These are phyloP conservation scores for Tyria jacobaeae DNA, from an alignment of 2,888 invertebrate species.

Conservation along the genomic window DNA sequence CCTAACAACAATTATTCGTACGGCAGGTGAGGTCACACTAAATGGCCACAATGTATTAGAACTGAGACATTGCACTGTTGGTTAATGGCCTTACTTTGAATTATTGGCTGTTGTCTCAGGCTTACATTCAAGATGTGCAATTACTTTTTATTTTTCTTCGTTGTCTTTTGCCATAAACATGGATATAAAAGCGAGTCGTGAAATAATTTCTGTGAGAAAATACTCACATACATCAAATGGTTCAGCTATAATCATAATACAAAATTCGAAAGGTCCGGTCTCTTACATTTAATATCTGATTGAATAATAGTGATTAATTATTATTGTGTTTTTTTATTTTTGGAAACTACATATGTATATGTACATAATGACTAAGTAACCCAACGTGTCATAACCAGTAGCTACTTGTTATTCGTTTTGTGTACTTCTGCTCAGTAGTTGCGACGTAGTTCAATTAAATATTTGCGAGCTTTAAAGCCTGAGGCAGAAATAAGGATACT, in stretches of 20 bases:
- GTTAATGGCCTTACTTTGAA: conserved; percentile 53
- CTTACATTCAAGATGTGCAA: conserved; percentile 46
- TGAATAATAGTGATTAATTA: too few relatives aligned
- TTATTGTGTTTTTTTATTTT: too few relatives aligned
- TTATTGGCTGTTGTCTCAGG: conserved; percentile 41
- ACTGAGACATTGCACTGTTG: conserved; percentile 51
- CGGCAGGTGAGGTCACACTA: conserved; percentile 60
- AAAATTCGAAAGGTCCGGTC: too few relatives aligned
- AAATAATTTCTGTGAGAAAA: conserved; percentile 44
- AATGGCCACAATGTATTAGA: conserved; percentile 58
- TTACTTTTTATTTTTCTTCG: conserved; percentile 54
- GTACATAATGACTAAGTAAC: too few relatives aligned
- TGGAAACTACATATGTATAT: too few relatives aligned
- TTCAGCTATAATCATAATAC: conserved; percentile 33
- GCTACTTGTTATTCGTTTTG: too few relatives aligned
- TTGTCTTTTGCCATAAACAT: conserved; percentile 50
- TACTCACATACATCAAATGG: conserved; percentile 36
- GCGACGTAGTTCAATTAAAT: background rate
- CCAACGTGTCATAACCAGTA: too few relatives aligned
- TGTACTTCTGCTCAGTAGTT: too few relatives aligned
- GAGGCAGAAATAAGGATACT: background rate
- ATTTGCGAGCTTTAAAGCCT: background rate
- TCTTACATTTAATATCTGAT: conserved; percentile 22
- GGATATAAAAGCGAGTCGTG: conserved; percentile 49
- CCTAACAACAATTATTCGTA: conserved; percentile 55